These are phyloP conservation scores for Atractosteus spatula DNA, from an alignment of 2,113 vertebrate species.

Conservation along the genomic window DNA sequence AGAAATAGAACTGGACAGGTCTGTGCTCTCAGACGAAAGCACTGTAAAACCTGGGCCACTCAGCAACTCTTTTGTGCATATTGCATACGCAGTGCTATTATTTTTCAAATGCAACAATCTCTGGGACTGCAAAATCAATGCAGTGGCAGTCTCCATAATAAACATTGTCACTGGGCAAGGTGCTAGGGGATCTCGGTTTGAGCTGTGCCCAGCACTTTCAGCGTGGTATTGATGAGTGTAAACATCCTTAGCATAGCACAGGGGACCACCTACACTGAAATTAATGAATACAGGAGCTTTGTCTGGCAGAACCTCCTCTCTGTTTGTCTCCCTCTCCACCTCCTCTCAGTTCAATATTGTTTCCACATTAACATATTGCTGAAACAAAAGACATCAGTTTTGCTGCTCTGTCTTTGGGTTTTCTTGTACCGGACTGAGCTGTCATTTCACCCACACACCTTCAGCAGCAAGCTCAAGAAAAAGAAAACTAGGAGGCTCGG, in stretches of 20 bases:
- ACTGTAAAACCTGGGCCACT: background rate
- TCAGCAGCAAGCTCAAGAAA: background rate
- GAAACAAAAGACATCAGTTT: background rate
- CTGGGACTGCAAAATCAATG: background rate
- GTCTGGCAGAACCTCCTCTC: background rate
- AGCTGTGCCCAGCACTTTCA: background rate
- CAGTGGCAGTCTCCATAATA: background rate
- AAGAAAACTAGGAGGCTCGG: background rate
- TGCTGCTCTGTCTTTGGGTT: background rate
- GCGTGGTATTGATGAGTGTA: background rate
- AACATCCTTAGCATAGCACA: background rate
- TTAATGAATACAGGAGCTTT: background rate
- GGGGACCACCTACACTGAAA: background rate
- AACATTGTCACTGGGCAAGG: background rate
- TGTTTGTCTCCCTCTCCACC: background rate
- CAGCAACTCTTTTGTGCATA: background rate
- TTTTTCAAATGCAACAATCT: background rate
- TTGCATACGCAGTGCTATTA: background rate
- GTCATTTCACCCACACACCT: slow-evolving; percentile 1
- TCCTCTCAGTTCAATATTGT: no score
- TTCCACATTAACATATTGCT: background rate
- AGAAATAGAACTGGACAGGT: background rate
- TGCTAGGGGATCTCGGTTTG: background rate
- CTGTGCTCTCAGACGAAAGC: background rate
- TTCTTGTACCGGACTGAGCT: background rate